Evolutionary conservation across 2,113 vertebrate genomes (phyloP), one percentile per base, ranked within the genome.

Genomic region (Litocranius walleri): DNA sequence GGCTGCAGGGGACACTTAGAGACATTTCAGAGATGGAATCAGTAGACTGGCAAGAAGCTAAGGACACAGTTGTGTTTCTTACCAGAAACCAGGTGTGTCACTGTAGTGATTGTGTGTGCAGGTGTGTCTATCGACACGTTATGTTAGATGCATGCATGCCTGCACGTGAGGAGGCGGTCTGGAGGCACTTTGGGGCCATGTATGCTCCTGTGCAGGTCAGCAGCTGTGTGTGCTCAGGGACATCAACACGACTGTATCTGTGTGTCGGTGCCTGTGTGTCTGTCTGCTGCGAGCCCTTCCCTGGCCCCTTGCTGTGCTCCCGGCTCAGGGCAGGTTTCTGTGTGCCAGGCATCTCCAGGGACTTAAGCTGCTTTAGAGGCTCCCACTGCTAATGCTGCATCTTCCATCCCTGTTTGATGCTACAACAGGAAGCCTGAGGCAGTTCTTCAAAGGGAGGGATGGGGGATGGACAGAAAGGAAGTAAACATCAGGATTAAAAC

Each of bases 361-460:
- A 56, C n/a, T n/a, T 64, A 13, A 59, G 52, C 74, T 71, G 85
- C 74, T 92, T 92, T 64, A 83, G 77, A 74, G 50, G 61, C 67
- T 95, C 82, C 94, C n/a, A 52, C 92, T 80, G 91, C 84, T 95
- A 77, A 57, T 10, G 11, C 52, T 30, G 56, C 56, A 23, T 67
- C 94, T 67, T 56, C 50, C 59, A 19, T 48, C 27, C n/a, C 43
- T 61, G 71, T 96, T 57, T 97, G 87, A 97, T 94, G 92, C 71
- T 45, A 62, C 62, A 61, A 87, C 86, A 71, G 0, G 43, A 83
- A 71, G 61, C 92, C 83, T 0, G 13, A 97, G 96, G 94, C 87
- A 33, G 62, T 17, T 95, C 84, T 97, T 97, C 95, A 96, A 97
- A 98, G 94, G 56, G 30, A 92, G 50, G 29, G 1, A 54, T 9